These are phyloP conservation scores for Takifugu rubripes DNA, from an alignment of 2,797 vertebrate species.

Conservation along the genomic window DNA sequence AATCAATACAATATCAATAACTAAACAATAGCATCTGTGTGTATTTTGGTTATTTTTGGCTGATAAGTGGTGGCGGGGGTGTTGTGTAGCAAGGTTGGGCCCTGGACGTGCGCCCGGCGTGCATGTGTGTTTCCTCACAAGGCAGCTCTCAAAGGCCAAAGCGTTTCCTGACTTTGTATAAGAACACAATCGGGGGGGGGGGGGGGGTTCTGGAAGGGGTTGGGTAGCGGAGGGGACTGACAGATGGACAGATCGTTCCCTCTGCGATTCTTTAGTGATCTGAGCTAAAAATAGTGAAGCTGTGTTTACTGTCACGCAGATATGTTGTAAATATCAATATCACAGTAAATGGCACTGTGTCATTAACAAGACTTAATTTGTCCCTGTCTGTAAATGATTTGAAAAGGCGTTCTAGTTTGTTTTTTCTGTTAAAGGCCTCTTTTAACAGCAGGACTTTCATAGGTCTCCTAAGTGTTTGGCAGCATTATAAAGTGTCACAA, in stretches of 20 bases:
- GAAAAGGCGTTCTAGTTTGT: not conserved
- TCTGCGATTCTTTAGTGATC: conserved; percentile 48
- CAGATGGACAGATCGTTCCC: not conserved
- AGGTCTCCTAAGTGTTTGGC: no score
- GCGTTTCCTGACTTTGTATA: conserved; percentile 82
- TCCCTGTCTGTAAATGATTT: not conserved
- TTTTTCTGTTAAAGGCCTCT: not conserved
- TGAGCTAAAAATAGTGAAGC: conserved; percentile 67
- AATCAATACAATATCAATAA: not conserved
- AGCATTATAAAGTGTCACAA: no score
- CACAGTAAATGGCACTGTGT: no score
- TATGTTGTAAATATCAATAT: no score
- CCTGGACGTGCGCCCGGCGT: conserved; percentile 60
- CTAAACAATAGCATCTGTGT: not conserved
- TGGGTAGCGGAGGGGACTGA: not conserved
- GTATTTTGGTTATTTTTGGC: conserved; percentile 16
- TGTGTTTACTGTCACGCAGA: no score
- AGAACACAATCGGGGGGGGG: conserved; percentile 70
- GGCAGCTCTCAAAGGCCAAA: conserved; percentile 63
- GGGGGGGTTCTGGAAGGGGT: conserved; percentile 11
- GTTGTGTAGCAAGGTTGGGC: conserved; percentile 20
- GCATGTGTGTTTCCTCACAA: conserved; percentile 63
- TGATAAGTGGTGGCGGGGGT: conserved; percentile 12
- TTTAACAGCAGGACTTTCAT: not conserved
- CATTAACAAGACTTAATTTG: not conserved